Base-by-base conservation (phyloP, 53 echinoderm and acorn worm species). In the Echinometra lucunter region DNA sequence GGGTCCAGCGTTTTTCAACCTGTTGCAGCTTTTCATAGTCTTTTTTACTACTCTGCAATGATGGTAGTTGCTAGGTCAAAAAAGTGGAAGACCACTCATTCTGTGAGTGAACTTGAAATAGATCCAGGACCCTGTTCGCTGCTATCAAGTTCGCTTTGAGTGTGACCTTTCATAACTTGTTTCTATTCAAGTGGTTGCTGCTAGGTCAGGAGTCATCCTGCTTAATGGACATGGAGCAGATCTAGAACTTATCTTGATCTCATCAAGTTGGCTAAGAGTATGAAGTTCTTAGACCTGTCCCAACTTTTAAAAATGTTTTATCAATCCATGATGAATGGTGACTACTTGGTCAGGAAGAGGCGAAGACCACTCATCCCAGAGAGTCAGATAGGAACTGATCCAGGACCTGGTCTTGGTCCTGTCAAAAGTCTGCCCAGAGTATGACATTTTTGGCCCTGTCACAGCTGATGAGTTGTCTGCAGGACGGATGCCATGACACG, bases 401-500 rank as follows among this genome's bases (percentile, higher is more conserved):
- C 56, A 49, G 34, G 88, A 53, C 34, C 56, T 49, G 90, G 90
- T 90, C 66, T 37, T 45, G 90, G 2, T 60, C 66, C 72, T 69
- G 32, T 95, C 94, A 96, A 93, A 97, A 94, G 44, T 92, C 96
- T 0, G 98, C 94, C 98, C 98, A 98, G 47, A 98, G 78, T 58
- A 97, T 97, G 91, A 97, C 97, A 87, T 95, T 98, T 95, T 97
- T 98, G 91, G 91, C 95, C 30, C 97, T 94, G 91, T 98, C 98
- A 70, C 98, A 97, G 95, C 98, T 98, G 53, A 98, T 93, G 90
- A 98, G 82, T 90, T 97, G 96, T 8, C 95, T 88, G 18, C 98
- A 97, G 63, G 91, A 95, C 23, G 98, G 98, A 89, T 98, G 98
- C 98, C 98, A 98, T 45, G 97, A 92, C 28, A 98, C 97, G 18